Conservation (phyloP, 2,888 invertebrate genomes). For the Ormyrus rosae region DNA sequence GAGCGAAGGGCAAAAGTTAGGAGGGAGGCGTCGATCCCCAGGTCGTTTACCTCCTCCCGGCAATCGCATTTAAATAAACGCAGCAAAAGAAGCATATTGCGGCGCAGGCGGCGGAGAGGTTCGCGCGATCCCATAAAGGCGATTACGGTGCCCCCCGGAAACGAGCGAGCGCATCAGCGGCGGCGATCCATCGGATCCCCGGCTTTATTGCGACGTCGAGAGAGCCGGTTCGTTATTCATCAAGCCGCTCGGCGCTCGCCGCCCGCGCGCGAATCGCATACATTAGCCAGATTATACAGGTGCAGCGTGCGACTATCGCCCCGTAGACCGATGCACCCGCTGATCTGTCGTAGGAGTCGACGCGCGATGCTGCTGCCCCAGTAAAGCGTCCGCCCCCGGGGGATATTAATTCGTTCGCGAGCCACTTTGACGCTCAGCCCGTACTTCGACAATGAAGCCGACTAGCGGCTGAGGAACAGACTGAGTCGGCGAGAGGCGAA, state of each 20-base stretch:
- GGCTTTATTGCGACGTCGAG: not conserved
- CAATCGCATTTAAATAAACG: conserved; percentile 9
- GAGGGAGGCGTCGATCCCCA: not conserved
- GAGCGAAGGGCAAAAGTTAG: no score
- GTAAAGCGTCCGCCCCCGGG: conserved; percentile 10
- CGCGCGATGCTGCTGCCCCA: not conserved
- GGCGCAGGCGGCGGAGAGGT: not conserved
- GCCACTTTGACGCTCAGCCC: conserved; percentile 49
- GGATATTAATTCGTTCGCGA: conserved; percentile 54
- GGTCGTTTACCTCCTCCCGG: not conserved
- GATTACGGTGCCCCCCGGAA: conserved; percentile 34
- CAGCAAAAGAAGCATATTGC: not conserved
- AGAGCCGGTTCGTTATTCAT: conserved; percentile 38
- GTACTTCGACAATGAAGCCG: conserved; percentile 6
- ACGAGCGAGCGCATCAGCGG: conserved; percentile 28
- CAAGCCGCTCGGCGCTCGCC: not conserved
- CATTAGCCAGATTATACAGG: conserved; percentile 50
- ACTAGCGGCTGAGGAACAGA: no score
- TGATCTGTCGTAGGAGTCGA: conserved; percentile 9
- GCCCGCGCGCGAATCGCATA: conserved; percentile 36
- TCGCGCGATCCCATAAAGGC: conserved; percentile 24
- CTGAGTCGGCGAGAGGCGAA: no score
- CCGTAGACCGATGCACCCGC: not conserved
- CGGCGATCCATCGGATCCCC: not conserved
- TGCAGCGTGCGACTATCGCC: not conserved